Conservation (phyloP, 2,113 vertebrate genomes). For the Hylia prasina region DNA sequence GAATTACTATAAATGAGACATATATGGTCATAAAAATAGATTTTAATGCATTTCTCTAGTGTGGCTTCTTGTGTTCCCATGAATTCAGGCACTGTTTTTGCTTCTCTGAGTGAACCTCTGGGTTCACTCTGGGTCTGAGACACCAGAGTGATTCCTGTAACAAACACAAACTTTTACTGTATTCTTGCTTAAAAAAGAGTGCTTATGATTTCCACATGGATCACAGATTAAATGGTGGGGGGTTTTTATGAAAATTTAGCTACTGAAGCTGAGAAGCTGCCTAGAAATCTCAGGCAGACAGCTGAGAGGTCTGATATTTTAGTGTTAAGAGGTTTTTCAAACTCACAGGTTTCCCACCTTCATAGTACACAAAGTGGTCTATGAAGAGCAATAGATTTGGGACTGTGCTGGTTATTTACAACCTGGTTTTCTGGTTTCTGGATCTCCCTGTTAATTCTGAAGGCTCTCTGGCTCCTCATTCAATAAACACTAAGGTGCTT, state of each 20-base stretch:
- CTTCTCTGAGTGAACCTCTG: not conserved
- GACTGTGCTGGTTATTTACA: not conserved
- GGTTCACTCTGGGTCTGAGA: not conserved
- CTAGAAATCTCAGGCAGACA: not conserved
- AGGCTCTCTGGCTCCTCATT: not conserved
- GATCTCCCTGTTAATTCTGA: not conserved
- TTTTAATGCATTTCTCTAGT: not conserved
- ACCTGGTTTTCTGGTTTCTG: not conserved
- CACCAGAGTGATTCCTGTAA: not conserved
- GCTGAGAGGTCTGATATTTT: not conserved
- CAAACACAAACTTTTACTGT: not conserved
- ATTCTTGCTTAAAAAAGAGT: not conserved
- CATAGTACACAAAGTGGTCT: not conserved
- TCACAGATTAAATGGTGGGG: accelerated
- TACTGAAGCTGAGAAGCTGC: not conserved
- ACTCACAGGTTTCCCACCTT: not conserved
- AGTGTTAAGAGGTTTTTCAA: not conserved
- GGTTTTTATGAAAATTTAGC: not conserved
- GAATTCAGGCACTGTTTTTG: not conserved
- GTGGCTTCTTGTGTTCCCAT: not conserved
- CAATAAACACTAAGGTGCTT: not conserved
- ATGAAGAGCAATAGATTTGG: not conserved
- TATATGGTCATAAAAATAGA: not conserved
- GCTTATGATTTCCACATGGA: not conserved
- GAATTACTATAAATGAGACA: not conserved